A percentile compares a stretch with the other conserved stretches of the same genome.
phyloP scores from a whole-genome alignment of 2,113 vertebrate genomes.

The Pontoporia blainvillei region DNA sequence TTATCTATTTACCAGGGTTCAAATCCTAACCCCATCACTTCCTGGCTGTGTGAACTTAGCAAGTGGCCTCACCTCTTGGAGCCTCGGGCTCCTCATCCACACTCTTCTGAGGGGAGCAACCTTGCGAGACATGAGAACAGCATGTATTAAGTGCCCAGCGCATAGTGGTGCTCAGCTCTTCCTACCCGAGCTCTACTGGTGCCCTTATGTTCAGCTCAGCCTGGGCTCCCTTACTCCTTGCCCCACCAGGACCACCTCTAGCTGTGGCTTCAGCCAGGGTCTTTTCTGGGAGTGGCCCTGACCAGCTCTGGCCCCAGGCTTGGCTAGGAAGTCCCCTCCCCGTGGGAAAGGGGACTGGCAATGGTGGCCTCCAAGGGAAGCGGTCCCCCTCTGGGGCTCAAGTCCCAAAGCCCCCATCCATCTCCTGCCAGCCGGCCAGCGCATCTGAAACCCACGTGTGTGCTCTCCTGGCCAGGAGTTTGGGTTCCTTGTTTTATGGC shows the following conservation, averaged over 20 bases:
- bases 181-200: accelerated
- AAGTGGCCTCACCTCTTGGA: background rate
- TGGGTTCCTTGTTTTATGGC: constrained; percentile 71
- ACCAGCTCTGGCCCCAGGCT: background rate
- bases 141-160: background rate
- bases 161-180: accelerated
- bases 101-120: no score
- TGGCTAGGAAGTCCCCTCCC: background rate
- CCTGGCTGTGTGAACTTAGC: background rate
- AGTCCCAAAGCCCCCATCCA: background rate
- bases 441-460: constrained; percentile 92
- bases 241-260: background rate
- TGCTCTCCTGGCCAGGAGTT: constrained; percentile 70
- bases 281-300: background rate
- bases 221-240: background rate
- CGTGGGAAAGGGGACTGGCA: background rate
- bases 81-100: background rate
- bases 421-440: constrained; percentile 74
- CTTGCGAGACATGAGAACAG: accelerated
- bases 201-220: background rate
- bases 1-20: background rate
- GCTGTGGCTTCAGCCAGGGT: background rate
- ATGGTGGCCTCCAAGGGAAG: background rate
- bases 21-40: background rate
- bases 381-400: no score